Evolutionary conservation across 1,140 invertebrate genomes (phyloP).

Genomic region (Meloidogyne hapla): DNA sequence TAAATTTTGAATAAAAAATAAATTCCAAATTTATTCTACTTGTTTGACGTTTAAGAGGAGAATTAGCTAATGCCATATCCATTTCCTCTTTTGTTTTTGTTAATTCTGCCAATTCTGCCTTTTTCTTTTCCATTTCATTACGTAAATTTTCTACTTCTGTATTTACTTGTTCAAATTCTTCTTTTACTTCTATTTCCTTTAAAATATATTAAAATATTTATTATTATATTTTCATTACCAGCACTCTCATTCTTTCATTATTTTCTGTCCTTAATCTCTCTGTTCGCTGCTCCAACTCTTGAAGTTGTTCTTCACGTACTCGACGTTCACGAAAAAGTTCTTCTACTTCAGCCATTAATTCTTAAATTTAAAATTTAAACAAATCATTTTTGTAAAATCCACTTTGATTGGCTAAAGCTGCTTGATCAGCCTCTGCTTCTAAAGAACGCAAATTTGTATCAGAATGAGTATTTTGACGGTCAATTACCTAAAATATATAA

Average conservation of each 20-base stretch:
- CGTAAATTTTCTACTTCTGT: slow-evolving; percentile 29
- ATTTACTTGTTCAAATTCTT: slow-evolving; percentile 38
- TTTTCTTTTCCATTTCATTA: slow-evolving; percentile 25
- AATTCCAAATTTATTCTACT: slow-evolving; percentile 31
- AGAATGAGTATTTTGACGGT: slow-evolving; percentile 41
- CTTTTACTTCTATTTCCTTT: slow-evolving; percentile 38
- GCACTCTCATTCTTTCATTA: slow-evolving; percentile 25
- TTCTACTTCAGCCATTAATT: slow-evolving; percentile 36
- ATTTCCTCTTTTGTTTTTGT: slow-evolving; percentile 41
- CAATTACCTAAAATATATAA: slow-evolving; percentile 33
- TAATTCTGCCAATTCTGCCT: slow-evolving; percentile 37
- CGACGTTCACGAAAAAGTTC: slow-evolving; percentile 38
- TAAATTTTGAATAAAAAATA: too few relatives aligned
- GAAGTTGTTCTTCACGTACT: slow-evolving; percentile 36
- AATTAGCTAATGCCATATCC: slow-evolving; percentile 45
- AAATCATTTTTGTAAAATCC: not conserved
- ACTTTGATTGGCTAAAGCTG: slow-evolving; percentile 25
- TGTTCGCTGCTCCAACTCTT: slow-evolving; percentile 32
- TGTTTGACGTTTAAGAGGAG: slow-evolving; percentile 47
- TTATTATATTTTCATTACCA: slow-evolving; percentile 17
- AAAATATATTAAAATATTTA: slow-evolving; percentile 11
- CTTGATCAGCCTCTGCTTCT: slow-evolving; percentile 34
- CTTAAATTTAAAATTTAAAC: not conserved
- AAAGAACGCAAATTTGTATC: slow-evolving; percentile 27
- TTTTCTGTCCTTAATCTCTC: slow-evolving; percentile 21